These are phyloP conservation scores for Erythrolamprus reginae DNA, from an alignment of 2,113 vertebrate species.

Conservation along the genomic window DNA sequence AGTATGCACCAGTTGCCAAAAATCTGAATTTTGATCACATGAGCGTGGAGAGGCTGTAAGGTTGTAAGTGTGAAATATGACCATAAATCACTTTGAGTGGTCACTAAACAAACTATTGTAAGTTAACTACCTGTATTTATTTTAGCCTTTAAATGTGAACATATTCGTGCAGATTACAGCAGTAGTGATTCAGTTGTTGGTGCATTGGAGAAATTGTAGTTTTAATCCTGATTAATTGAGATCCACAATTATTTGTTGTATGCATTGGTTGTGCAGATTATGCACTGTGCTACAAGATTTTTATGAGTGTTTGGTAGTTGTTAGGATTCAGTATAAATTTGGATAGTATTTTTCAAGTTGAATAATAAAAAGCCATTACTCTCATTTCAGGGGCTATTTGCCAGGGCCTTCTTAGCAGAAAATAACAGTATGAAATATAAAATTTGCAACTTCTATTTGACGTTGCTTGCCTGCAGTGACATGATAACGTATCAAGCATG, in stretches of 20 bases:
- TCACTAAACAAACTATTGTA: no score
- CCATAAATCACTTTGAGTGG: no score
- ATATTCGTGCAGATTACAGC: neutral
- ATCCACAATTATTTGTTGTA: neutral
- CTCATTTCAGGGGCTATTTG: neutral
- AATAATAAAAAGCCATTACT: neutral
- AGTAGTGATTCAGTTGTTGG: neutral
- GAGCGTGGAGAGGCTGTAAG: no score
- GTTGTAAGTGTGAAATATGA: no score
- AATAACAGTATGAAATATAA: neutral
- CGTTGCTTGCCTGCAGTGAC: neutral
- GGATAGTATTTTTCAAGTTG: neutral
- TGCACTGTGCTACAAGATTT: neutral
- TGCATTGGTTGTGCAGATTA: neutral
- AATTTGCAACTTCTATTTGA: neutral
- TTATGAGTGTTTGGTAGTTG: neutral
- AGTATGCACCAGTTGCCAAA: no score
- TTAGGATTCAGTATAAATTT: neutral
- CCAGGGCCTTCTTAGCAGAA: neutral
- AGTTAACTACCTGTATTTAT: neutral
- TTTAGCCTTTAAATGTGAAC: neutral
- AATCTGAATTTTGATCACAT: no score
- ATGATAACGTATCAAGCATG: neutral
- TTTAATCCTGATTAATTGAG: neutral
- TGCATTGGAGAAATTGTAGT: neutral